phyloP scores from a whole-genome alignment of 2,888 invertebrate species.

The Lepidochrysops patricia region DNA sequence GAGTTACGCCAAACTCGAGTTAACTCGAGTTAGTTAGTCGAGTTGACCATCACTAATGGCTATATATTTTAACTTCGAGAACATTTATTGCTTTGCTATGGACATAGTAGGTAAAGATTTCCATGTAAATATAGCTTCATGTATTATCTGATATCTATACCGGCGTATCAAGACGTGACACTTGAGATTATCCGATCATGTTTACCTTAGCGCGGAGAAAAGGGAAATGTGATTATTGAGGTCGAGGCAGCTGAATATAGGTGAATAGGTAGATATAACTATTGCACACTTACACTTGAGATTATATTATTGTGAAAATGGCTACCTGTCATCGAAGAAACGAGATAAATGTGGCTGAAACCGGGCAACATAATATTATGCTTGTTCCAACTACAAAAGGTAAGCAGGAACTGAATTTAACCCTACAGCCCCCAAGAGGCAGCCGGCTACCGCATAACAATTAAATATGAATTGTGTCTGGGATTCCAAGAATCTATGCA shows the following conservation, averaged over 20 bases:
- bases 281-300: slow-evolving; percentile 6
- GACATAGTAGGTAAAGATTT: neutral
- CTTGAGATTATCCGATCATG: slow-evolving; percentile 18
- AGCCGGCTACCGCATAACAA: too few relatives aligned
- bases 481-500: too few relatives aligned
- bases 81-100: neutral
- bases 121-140: neutral
- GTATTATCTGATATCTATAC: neutral
- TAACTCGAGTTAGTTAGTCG: too few relatives aligned
- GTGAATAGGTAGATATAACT: neutral
- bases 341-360: neutral
- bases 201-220: slow-evolving; percentile 20
- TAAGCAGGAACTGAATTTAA: too few relatives aligned
- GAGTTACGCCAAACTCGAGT: too few relatives aligned
- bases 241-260: slow-evolving; percentile 20
- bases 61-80: too few relatives aligned
- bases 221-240: slow-evolving; percentile 22
- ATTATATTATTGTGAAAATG: neutral
- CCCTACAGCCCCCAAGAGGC: too few relatives aligned
- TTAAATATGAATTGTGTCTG: too few relatives aligned
- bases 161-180: slow-evolving; percentile 14
- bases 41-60: too few relatives aligned
- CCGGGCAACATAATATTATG: neutral
- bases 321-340: neutral
- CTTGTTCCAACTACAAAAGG: neutral